Base-by-base conservation (phyloP, 1,140 invertebrate species). In the Caenorhabditis latens region DNA sequence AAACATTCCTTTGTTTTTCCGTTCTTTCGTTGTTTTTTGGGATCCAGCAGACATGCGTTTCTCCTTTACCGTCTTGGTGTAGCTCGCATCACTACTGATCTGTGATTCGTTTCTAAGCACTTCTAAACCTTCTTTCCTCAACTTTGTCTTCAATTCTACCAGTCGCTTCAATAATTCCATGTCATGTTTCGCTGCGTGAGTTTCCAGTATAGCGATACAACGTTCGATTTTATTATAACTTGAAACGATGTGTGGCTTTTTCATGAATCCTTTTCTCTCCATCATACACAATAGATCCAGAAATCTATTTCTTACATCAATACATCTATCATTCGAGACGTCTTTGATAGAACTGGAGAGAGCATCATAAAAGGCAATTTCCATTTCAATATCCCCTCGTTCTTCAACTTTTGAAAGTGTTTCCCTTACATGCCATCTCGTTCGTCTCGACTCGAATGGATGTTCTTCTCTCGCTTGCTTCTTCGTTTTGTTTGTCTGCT, bases 1-100 rank as follows among this genome's bases (percentile, higher is more conserved):
- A 24, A 86, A 86, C 67, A 85, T 85, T 53, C 32, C 46, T 75
- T 42, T 43, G 40, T 48, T 79, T 67, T 46, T 43, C 14, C 58
- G 55, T 48, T 63, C 43, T n/a, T 71, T 32, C 32, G 32, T 63
- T 50, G 19, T 48, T 14, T 85, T 53, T 50, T 79, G 11, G 7
- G 19, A n/a, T 43, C 71, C 71, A 21, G 71, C 71, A 9, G 21
- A 8, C 71, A 79, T 11, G 5, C 71, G 19, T 50, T 7, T 11
- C 48, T 50, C n/a, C 40, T 79, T 24, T 13, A 24, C 46, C 9
- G 19, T 4, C 19, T 50, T 50, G 4, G 5, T 7, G n/a, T 48
- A 0, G n/a, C 21, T 14, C 8, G 14, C 7, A 79, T 11, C 4
- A 6, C 11, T 24, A 6, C 42, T 67, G 14, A 32, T 32, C 32